phyloP scores from a whole-genome alignment of 1,140 invertebrate genomes.

The Caenorhabditis latens region DNA sequence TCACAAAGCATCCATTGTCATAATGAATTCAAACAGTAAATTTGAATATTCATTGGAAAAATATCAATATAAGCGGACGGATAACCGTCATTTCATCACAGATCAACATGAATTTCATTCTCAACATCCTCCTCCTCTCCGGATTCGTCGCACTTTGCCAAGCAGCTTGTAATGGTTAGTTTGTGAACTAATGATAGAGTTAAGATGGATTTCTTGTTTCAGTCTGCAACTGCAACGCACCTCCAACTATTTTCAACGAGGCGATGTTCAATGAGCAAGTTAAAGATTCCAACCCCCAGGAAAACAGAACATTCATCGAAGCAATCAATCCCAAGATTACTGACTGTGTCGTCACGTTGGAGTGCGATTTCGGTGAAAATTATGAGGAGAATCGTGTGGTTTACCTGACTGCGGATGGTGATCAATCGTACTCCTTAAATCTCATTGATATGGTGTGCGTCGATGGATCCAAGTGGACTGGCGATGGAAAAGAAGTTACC shows the following conservation, averaged over 20 bases:
- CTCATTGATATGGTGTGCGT: no score
- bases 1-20: background rate
- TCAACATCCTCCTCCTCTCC: background rate
- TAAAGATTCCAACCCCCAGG: no score
- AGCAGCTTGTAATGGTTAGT: slow-evolving; percentile 10
- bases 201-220: background rate
- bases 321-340: background rate
- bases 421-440: no score
- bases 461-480: no score
- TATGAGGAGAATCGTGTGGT: background rate
- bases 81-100: background rate
- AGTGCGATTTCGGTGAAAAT: background rate
- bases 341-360: background rate
- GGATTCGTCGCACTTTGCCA: background rate
- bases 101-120: background rate
- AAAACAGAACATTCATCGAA: background rate
- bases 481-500: no score
- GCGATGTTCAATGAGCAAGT: background rate
- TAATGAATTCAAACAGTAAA: background rate
- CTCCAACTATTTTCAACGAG: background rate
- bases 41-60: background rate
- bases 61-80: background rate
- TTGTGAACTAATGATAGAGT: background rate
- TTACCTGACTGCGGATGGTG: background rate
- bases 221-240: background rate